Evolutionary conservation across 2,113 vertebrate species (phyloP), one percentile per base, ranked within the genome.

Genomic region (Chloebia gouldiae): DNA sequence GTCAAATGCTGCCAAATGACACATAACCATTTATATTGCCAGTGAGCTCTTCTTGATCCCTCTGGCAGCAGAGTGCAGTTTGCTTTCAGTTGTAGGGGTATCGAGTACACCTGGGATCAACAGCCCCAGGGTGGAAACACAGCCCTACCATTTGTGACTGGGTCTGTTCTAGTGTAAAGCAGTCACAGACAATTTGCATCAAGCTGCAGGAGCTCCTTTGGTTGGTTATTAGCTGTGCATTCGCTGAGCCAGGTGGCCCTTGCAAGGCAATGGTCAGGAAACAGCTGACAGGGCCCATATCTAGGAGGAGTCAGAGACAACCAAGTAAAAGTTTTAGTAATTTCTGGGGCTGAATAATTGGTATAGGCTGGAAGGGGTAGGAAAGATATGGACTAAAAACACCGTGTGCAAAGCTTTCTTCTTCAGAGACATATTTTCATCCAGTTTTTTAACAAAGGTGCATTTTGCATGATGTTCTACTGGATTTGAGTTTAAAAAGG

Each of bases 101-200:
- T 20, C 0, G 1, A 50, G 17, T 10, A 50, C 33, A 56, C 49
- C 14, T 64, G 63, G 42, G 45, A 64, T 25, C 0, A 0, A 20
- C 24, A 0, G 4, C 10, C 37, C 13, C 17, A 14, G 44, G 21
- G 16, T 70, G 21, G 24, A 64, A 87, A 57, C 16, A 25, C 33
- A 59, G 57, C 50, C 33, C 70, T 35, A 3, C 24, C 24, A 20
- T 31, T 57, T 53, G 39, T 47, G 37, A 6, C 33, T 51, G n/a
- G 20, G 31, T 44, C 42, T 79, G 13, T 28, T 49, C 9, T 13
- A n/a, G 60, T 49, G 23, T 20, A 15, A 9, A 85, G 33, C 63
- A 75, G 37, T 6, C 49, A 40, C 2, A 24, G 78, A 30, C 0
- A 1, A 72, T 45, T 75, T 49, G 30, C 20, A 40, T 51, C 70